A percentile compares a stretch with the other conserved stretches of the same genome.
phyloP scores from a whole-genome alignment of 1,140 invertebrate genomes.

The Leptinotarsa texana region DNA sequence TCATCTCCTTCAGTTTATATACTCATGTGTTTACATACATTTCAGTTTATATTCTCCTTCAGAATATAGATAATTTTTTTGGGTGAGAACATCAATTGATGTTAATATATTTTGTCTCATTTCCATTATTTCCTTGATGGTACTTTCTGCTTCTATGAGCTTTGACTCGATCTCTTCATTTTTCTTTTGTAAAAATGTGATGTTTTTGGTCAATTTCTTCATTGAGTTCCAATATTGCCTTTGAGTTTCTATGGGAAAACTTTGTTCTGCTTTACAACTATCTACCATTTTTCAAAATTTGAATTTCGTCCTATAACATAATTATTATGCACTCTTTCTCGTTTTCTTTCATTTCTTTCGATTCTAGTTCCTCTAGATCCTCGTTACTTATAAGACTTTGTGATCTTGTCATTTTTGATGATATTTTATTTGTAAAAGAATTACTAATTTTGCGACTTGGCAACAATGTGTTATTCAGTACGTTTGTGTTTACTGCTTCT shows the following conservation, averaged over 20 bases:
- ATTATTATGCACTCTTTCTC: slow-evolving; percentile 2
- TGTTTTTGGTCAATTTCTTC: slow-evolving; percentile 5
- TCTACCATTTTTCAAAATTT: background rate
- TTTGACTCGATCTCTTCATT: background rate
- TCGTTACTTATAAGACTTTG: background rate
- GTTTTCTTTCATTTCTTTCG: background rate
- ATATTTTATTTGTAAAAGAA: background rate
- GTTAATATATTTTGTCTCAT: background rate
- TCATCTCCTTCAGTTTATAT: background rate
- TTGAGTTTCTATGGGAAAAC: background rate
- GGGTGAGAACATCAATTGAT: slow-evolving; percentile 9
- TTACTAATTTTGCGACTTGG: background rate
- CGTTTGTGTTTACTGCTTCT: background rate
- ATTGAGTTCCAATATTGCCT: background rate
- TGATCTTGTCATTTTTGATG: background rate
- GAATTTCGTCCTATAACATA: background rate
- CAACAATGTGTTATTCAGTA: background rate
- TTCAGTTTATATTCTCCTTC: too few relatives aligned
- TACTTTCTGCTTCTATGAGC: slow-evolving; percentile 1
- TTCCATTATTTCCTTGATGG: background rate
- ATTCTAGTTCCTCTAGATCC: background rate
- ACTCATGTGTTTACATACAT: too few relatives aligned
- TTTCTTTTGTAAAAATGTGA: slow-evolving; percentile 2
- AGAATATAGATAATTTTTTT: slow-evolving; percentile 14
- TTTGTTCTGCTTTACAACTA: slow-evolving; percentile 11